Percentiles rank a stretch among this genome's conserved stretches.
These are phyloP conservation scores for Seira musarum DNA, from an alignment of 2,888 invertebrate species.

Conservation along the genomic window DNA sequence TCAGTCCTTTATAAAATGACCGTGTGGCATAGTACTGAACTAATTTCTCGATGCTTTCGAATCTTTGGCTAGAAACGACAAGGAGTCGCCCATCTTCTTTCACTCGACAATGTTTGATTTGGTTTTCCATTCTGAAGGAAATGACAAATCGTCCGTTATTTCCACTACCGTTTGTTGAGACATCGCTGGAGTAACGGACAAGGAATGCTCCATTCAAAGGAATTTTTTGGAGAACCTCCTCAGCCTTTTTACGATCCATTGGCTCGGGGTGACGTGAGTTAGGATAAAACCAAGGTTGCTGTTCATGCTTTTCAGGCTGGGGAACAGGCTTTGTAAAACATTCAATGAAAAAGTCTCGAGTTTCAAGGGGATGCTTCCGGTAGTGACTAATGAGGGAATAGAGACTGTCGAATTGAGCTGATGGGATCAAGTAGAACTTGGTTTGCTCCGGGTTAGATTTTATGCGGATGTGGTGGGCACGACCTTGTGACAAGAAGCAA, in stretches of 20 bases:
- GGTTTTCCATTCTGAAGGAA: slow-evolving; percentile 84
- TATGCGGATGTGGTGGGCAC: slow-evolving; percentile 93
- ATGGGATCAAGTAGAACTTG: slow-evolving; percentile 91
- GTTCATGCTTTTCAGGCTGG: slow-evolving; percentile 90
- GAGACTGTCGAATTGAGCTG: slow-evolving; percentile 90
- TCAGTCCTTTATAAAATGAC: slow-evolving; percentile 92
- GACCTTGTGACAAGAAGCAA: slow-evolving; percentile 90
- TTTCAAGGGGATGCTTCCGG: slow-evolving; percentile 82
- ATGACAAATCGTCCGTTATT: slow-evolving; percentile 79
- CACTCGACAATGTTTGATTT: slow-evolving; percentile 97
- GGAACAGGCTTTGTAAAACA: slow-evolving; percentile 92
- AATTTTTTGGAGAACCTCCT: slow-evolving; percentile 63
- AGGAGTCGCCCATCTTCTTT: slow-evolving; percentile 92
- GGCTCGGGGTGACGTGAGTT: slow-evolving; percentile 50
- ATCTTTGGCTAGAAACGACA: slow-evolving; percentile 90
- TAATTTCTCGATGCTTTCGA: slow-evolving; percentile 94
- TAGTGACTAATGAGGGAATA: slow-evolving; percentile 94
- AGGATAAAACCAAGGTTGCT: slow-evolving; percentile 61
- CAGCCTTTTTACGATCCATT: slow-evolving; percentile 62
- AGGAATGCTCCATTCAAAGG: slow-evolving; percentile 66
- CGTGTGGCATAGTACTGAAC: slow-evolving; percentile 92
- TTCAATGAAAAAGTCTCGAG: slow-evolving; percentile 84
- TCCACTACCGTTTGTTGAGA: slow-evolving; percentile 71
- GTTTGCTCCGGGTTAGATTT: slow-evolving; percentile 84
- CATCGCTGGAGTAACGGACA: slow-evolving; percentile 61